A percentile compares a stretch with the other conserved stretches of the same genome.
Conservation (phyloP, 2,797 vertebrate species). For the Anguilla anguilla region DNA sequence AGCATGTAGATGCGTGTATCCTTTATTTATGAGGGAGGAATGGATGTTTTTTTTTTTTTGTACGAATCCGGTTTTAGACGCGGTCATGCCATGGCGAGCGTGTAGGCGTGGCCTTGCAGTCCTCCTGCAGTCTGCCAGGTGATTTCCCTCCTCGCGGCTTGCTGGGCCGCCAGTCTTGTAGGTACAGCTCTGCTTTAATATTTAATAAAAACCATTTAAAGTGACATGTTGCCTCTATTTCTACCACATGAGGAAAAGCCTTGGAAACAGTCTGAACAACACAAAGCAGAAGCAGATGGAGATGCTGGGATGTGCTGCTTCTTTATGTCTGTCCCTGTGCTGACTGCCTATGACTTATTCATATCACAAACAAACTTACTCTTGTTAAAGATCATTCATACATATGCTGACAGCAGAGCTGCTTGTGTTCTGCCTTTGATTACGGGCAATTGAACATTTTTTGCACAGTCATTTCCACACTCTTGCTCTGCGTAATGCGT, state of each 20-base stretch:
- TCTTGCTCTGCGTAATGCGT: background rate
- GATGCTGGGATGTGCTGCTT: background rate
- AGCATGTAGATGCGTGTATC: background rate
- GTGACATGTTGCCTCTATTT: conserved; percentile 27
- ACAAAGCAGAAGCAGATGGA: conserved; percentile 7
- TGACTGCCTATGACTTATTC: background rate
- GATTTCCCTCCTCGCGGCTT: background rate
- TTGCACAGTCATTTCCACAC: background rate
- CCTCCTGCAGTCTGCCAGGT: background rate
- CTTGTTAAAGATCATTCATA: background rate
- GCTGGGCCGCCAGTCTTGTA: background rate
- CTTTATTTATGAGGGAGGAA: background rate
- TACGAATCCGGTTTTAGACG: background rate
- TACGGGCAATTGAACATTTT: background rate
- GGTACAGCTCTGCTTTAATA: conserved; percentile 20
- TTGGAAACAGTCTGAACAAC: background rate
- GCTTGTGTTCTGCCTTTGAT: background rate
- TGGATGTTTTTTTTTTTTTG: background rate
- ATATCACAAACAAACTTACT: background rate
- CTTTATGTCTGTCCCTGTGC: background rate
- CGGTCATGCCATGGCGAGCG: background rate
- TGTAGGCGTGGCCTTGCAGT: background rate
- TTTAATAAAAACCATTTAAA: conserved; percentile 30
- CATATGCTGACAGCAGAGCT: background rate
- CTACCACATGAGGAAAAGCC: background rate